phyloP scores from a whole-genome alignment of 2,797 vertebrate species.

The Coccyzus lansbergi region DNA sequence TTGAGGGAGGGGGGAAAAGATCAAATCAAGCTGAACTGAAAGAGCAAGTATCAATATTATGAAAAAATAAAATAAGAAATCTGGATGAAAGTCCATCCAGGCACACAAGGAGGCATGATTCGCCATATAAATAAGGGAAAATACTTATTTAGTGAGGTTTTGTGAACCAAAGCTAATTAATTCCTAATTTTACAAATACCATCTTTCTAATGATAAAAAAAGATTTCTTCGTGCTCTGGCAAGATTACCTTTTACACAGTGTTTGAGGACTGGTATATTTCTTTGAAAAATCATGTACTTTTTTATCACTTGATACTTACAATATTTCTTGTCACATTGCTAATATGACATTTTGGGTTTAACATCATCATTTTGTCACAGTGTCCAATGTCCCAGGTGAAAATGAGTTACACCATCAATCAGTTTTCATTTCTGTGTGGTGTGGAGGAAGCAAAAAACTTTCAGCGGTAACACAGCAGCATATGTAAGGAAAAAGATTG shows the following conservation, averaged over 20 bases:
- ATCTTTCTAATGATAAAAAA: slow-evolving; percentile 6
- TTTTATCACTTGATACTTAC: neutral
- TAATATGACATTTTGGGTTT: neutral
- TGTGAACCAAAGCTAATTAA: neutral
- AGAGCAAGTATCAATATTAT: slow-evolving; percentile 3
- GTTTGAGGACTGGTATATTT: neutral
- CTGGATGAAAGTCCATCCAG: neutral
- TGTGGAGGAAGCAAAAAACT: neutral
- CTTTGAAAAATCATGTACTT: neutral
- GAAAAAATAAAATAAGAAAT: slow-evolving; percentile 39
- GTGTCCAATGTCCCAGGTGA: neutral
- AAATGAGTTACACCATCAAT: neutral
- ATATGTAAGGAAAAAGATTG: neutral
- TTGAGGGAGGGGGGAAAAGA: neutral
- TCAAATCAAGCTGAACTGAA: neutral
- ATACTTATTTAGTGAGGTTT: neutral
- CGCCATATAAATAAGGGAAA: neutral
- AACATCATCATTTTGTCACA: neutral
- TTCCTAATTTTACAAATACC: slow-evolving; percentile 46
- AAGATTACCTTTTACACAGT: neutral
- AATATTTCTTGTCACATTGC: neutral
- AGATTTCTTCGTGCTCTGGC: neutral
- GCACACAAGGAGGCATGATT: neutral
- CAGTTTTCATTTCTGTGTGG: neutral
- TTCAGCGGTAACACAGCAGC: neutral